These are phyloP conservation scores for Meloidogyne chitwoodi DNA, from an alignment of 1,140 invertebrate genomes.

Conservation along the genomic window DNA sequence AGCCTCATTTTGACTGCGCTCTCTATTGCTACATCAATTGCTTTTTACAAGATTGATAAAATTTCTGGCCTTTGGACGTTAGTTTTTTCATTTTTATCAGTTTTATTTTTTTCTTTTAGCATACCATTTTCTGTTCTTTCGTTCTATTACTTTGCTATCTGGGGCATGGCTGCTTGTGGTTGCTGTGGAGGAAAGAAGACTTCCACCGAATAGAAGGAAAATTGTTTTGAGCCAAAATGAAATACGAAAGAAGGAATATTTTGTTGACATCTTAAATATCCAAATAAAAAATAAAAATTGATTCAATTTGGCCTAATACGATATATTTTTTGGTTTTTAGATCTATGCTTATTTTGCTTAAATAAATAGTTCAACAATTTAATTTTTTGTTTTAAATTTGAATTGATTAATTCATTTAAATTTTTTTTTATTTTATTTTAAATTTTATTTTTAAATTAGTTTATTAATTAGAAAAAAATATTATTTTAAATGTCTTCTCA, in stretches of 20 bases:
- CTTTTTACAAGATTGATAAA: constrained; percentile 59
- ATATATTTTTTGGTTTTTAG: too few species aligned
- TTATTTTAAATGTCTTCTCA: neutral
- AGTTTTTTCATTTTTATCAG: neutral
- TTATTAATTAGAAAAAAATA: neutral
- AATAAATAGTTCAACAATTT: neutral
- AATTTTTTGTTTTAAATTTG: neutral
- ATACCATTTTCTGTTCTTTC: constrained; percentile 9
- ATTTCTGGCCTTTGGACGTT: constrained; percentile 45
- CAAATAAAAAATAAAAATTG: too few species aligned
- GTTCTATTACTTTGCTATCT: neutral
- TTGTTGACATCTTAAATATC: too few species aligned
- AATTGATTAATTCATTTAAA: neutral
- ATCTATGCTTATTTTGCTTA: too few species aligned
- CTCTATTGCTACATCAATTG: constrained; percentile 41
- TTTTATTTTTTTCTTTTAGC: neutral
- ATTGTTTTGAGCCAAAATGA: neutral
- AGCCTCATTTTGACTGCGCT: constrained; percentile 36
- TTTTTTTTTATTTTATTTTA: neutral
- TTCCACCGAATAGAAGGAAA: neutral
- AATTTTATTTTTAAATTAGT: neutral
- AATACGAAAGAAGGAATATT: neutral
- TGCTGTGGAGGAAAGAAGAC: neutral
- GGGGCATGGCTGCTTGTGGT: neutral
- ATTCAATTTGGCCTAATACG: too few species aligned